Conservation (phyloP, 1,140 invertebrate genomes). For the Papilio polyxenes region DNA sequence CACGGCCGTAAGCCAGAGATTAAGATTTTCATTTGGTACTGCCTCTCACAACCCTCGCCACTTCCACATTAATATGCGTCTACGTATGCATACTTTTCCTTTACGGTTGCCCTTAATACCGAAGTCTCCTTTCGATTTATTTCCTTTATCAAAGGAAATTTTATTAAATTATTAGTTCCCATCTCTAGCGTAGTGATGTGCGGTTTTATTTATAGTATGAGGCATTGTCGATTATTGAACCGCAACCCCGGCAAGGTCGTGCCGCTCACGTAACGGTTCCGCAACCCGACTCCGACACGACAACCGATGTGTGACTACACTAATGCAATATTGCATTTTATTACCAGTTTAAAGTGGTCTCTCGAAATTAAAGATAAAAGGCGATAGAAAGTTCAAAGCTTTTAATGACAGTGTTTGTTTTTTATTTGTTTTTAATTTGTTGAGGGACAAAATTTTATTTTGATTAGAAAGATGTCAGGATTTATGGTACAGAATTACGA, state of each 20-base stretch:
- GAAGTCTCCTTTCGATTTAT: neutral
- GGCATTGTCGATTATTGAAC: slow-evolving; percentile 49
- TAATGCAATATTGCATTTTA: slow-evolving; percentile 9
- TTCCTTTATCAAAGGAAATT: no score
- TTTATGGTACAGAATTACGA: no score
- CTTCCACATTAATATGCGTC: neutral
- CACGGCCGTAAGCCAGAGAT: no score
- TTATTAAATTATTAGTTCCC: neutral
- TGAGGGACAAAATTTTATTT: neutral
- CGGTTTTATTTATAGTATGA: slow-evolving; percentile 3
- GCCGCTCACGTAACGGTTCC: slow-evolving; percentile 62
- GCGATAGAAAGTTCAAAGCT: no score
- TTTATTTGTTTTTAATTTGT: no score
- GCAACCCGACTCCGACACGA: slow-evolving; percentile 55
- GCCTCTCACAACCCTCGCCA: neutral
- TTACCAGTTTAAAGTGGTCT: slow-evolving; percentile 1
- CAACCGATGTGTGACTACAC: slow-evolving; percentile 11
- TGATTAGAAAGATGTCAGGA: no score
- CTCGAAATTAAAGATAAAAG: neutral
- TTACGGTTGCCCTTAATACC: neutral
- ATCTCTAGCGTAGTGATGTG: slow-evolving; percentile 5
- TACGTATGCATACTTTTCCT: neutral
- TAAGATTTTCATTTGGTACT: neutral
- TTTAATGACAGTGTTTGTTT: no score
- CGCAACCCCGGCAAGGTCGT: slow-evolving; percentile 59